phyloP scores from a whole-genome alignment of 2,113 vertebrate genomes.

The Dissostichus mawsoni region DNA sequence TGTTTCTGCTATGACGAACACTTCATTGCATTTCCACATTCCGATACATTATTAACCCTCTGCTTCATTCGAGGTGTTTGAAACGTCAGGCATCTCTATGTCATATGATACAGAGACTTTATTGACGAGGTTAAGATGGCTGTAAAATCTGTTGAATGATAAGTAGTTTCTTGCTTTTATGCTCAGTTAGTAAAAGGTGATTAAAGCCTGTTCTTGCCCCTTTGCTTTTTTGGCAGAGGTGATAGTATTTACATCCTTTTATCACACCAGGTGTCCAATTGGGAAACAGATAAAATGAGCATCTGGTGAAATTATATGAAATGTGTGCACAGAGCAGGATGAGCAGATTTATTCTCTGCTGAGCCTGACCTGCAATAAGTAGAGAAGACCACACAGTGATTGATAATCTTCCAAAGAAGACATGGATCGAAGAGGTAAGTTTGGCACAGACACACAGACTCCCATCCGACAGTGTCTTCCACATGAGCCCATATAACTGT shows the following conservation, averaged over 20 bases:
- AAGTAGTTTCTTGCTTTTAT: background rate
- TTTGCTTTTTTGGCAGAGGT: too few relatives aligned
- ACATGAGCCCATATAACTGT: slow-evolving; percentile 45
- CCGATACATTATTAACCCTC: slow-evolving; percentile 53
- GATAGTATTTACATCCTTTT: background rate
- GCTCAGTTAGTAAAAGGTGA: background rate
- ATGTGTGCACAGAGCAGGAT: slow-evolving; percentile 1
- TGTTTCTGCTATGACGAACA: slow-evolving; percentile 56
- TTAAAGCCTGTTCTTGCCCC: background rate
- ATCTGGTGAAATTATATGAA: slow-evolving; percentile 18
- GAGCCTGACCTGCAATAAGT: slow-evolving; percentile 24
- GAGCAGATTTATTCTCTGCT: slow-evolving; percentile 9
- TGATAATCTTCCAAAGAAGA: slow-evolving; percentile 47
- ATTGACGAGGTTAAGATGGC: slow-evolving; percentile 53
- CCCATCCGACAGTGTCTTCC: slow-evolving; percentile 37
- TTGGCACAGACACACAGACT: slow-evolving; percentile 44
- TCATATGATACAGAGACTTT: slow-evolving; percentile 39
- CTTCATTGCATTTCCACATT: slow-evolving; percentile 67
- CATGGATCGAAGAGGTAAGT: slow-evolving; percentile 29
- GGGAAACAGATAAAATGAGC: slow-evolving; percentile 1
- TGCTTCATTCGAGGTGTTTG: slow-evolving; percentile 38
- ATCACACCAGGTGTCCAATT: background rate
- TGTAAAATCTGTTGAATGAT: slow-evolving; percentile 31
- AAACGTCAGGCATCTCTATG: slow-evolving; percentile 38
- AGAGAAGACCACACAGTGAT: slow-evolving; percentile 31